Conservation (phyloP, 2,888 invertebrate species). For the Leucania comma region DNA sequence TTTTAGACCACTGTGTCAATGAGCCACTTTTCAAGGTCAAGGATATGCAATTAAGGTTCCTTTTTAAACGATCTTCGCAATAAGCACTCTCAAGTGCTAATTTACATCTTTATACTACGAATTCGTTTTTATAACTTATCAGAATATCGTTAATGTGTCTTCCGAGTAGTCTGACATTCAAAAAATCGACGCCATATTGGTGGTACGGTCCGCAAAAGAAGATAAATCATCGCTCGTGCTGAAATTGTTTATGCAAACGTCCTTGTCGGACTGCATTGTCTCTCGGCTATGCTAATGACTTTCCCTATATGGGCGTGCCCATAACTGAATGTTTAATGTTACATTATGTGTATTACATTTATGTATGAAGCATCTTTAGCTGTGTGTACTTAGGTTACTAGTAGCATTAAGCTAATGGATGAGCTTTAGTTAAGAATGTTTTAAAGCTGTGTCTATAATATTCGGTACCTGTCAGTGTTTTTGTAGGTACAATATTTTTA, state of each 20-base stretch:
- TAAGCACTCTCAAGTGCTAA: conserved; percentile 30
- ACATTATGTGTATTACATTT: conserved; percentile 44
- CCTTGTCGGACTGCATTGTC: conserved; percentile 76
- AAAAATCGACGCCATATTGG: conserved; percentile 54
- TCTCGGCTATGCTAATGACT: conserved; percentile 71
- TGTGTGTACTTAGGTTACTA: conserved; percentile 9
- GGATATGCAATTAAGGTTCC: conserved; percentile 5
- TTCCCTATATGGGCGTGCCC: conserved; percentile 65
- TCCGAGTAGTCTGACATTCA: conserved; percentile 54
- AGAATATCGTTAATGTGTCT: conserved; percentile 58
- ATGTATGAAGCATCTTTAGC: conserved; percentile 28
- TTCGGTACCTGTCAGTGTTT: too few species aligned
- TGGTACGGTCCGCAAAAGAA: conserved; percentile 51
- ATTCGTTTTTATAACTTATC: conserved; percentile 54
- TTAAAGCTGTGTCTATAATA: neutral
- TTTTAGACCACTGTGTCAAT: conserved; percentile 36
- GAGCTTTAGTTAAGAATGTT: conserved; percentile 6
- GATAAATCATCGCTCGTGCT: conserved; percentile 65
- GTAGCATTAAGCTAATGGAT: conserved; percentile 3
- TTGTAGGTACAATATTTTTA: too few species aligned
- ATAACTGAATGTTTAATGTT: conserved; percentile 54
- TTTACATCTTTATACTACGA: conserved; percentile 41
- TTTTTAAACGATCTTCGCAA: conserved; percentile 10
- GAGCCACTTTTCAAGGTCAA: conserved; percentile 33
- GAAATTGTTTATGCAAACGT: conserved; percentile 71